Evolutionary conservation across 2,888 invertebrate genomes (phyloP).

Genomic region (Aricia artaxerxes): DNA sequence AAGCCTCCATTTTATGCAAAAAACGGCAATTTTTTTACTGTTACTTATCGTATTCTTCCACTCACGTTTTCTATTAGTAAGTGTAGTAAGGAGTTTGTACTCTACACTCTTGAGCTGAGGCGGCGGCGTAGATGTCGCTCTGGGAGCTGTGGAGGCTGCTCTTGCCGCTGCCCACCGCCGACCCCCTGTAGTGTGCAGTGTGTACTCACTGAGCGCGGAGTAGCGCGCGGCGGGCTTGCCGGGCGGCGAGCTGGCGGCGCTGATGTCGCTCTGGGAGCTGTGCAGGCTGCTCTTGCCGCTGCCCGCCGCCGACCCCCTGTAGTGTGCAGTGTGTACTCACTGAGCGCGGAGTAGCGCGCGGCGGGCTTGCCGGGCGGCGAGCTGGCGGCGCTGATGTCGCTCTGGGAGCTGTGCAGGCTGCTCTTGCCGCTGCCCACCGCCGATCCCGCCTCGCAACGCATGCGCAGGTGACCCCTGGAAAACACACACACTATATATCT

Average conservation of each 20-base stretch:
- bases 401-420: conserved; percentile 85
- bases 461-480: conserved; percentile 73
- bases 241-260: conserved; percentile 79
- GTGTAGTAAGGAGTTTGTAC: conserved; percentile 42
- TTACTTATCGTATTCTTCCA: too few relatives aligned
- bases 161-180: too few relatives aligned
- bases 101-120: conserved; percentile 38
- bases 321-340: conserved; percentile 79
- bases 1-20: too few relatives aligned
- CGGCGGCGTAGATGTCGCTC: too few relatives aligned
- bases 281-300: conserved; percentile 82
- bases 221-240: conserved; percentile 77
- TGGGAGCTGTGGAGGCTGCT: too few relatives aligned
- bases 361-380: conserved; percentile 77
- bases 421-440: conserved; percentile 78
- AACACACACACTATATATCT: neutral
- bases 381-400: conserved; percentile 83
- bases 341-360: conserved; percentile 68
- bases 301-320: conserved; percentile 72
- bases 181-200: neutral
- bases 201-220: conserved; percentile 65
- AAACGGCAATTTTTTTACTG: too few relatives aligned
- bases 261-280: conserved; percentile 87
- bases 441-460: conserved; percentile 76
- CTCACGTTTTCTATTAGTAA: too few relatives aligned